Evolutionary conservation across 2,888 invertebrate species (phyloP), one percentile per base, ranked within the genome.

Genomic region (Rotaria macrura): DNA sequence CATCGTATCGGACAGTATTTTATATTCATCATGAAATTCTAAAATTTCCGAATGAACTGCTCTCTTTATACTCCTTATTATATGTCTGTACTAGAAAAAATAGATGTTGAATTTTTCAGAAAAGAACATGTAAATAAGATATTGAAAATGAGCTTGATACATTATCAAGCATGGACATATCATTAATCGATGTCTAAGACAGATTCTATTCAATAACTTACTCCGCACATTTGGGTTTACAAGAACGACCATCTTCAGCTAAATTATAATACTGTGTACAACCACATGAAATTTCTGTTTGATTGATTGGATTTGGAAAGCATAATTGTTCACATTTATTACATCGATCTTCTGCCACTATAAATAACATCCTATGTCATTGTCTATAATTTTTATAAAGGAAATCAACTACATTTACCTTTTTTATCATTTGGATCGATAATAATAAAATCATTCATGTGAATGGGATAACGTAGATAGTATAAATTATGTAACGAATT

Each of bases 251-350:
- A 79, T 79, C 79, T 7, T 43, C 10, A 43, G 40, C 79, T 43
- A 79, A 7, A 43, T 23, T 43, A 23, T 79, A 79, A 14, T 79
- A 43, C n/a, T 79, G 79, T 43, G 43, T 14, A n/a, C 79, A 79
- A 14, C 43, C 79, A 79, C 79, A 79, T 79, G 79, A n/a, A 14
- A 43, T n/a, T 43, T 79, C 43, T 12, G 79, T 79, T 43, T 79
- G 79, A 79, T 79, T 43, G 5, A 79, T 79, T n/a, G 79, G 6
- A 79, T 79, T 79, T n/a, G 43, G 43, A 43, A 79, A 79, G n/a
- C 79, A 79, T 43, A 79, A 79, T 43, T 79, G 79, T 79, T 79
- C 79, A 79, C 79, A 79, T n/a, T 79, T 9, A n/a, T 9, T 20
- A 79, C 43, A 65, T 65, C 17, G 34, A 20, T 65, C 17, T 65